A percentile compares a stretch with the other conserved stretches of the same genome.
These are phyloP conservation scores for Oikopleura dioica DNA, from an alignment of 23 tunicate species.

Conservation along the genomic window DNA sequence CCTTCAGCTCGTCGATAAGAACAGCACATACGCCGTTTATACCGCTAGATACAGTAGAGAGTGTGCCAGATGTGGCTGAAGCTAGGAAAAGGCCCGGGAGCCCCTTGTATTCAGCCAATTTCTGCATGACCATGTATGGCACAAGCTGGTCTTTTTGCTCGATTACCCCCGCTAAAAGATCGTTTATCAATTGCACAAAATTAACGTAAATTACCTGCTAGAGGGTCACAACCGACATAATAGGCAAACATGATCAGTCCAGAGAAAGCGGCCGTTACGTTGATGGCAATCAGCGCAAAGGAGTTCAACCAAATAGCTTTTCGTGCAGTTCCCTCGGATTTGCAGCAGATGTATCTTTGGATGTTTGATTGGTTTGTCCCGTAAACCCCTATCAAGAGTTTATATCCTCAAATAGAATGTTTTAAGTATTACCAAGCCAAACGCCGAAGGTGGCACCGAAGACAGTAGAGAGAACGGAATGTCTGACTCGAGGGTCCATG, in stretches of 20 bases:
- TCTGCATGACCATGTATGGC: background rate
- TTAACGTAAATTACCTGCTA: too few species aligned
- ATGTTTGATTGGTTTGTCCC: conserved; percentile 45
- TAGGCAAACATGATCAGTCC: conserved; percentile 36
- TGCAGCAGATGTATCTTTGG: conserved; percentile 43
- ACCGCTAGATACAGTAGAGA: conserved; percentile 40
- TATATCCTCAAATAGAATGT: too few species aligned
- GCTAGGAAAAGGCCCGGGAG: background rate
- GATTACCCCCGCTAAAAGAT: background rate
- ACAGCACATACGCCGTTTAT: conserved; percentile 33
- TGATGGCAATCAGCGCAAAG: conserved; percentile 28
- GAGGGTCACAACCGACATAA: conserved; percentile 37
- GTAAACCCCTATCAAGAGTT: too few species aligned
- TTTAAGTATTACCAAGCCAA: too few species aligned
- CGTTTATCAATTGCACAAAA: too few species aligned
- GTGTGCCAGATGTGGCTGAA: background rate
- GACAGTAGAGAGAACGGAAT: background rate
- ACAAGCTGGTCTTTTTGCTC: background rate
- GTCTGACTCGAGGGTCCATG: background rate
- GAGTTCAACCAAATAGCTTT: conserved; percentile 29
- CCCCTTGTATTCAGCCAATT: background rate
- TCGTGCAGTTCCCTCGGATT: conserved; percentile 23
- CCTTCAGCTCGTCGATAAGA: background rate
- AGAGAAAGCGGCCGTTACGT: conserved; percentile 20
- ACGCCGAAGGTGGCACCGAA: conserved; percentile 20